Conservation (phyloP, 2,113 vertebrate species). For the Melanocharis versteri region DNA sequence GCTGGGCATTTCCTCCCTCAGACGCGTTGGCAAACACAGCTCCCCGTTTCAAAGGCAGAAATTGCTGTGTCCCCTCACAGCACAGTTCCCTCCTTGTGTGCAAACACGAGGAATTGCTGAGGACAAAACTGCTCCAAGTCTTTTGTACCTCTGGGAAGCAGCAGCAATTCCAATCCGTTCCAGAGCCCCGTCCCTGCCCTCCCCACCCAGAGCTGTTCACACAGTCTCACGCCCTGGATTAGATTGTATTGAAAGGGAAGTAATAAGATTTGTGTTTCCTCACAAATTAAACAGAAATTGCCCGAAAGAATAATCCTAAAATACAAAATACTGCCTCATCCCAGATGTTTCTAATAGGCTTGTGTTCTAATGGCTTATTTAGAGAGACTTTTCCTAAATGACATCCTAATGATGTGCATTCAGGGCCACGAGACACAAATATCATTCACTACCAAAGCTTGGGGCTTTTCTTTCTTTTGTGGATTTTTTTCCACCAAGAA, state of each 20-base stretch:
- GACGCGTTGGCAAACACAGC: background rate
- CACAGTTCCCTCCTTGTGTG: background rate
- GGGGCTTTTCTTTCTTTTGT: rapidly evolving
- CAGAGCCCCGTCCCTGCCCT: background rate
- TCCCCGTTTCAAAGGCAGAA: background rate
- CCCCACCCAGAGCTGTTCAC: background rate
- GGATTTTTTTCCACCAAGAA: background rate
- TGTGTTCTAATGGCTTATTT: constrained; percentile 2
- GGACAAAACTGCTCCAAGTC: background rate
- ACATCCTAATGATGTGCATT: background rate
- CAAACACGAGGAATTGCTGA: background rate
- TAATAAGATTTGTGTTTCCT: constrained; percentile 15
- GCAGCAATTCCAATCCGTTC: background rate
- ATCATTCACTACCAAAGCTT: background rate
- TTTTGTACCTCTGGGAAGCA: background rate
- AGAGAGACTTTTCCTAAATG: background rate
- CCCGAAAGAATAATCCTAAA: constrained; percentile 5
- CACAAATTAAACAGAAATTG: constrained; percentile 16
- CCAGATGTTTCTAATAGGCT: background rate
- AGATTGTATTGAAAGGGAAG: background rate
- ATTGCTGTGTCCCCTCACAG: background rate
- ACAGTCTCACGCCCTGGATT: background rate
- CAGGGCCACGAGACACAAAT: background rate
- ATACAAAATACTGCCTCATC: background rate
- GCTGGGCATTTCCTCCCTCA: background rate